Evolutionary conservation across 2,888 invertebrate species (phyloP).

Genomic region (Trichopria drosophilae): DNA sequence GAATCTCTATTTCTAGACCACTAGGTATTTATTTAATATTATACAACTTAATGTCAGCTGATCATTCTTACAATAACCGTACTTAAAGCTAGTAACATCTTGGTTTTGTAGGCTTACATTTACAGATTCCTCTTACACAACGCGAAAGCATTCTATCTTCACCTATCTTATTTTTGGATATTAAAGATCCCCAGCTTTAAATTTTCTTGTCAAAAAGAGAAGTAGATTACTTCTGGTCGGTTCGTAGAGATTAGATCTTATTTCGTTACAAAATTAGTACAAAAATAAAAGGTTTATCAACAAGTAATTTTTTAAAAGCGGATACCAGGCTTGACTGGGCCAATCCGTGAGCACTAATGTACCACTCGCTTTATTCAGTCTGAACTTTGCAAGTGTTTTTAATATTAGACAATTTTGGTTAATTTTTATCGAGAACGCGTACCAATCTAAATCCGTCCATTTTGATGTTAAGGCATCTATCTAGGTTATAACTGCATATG

Average conservation of each 20-base stretch:
- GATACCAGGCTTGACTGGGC: slow-evolving; percentile 24
- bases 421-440: slow-evolving; percentile 30
- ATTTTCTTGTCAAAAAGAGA: slow-evolving; percentile 21
- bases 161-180: slow-evolving; percentile 20
- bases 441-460: slow-evolving; percentile 17
- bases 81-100: slow-evolving; percentile 23
- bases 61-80: slow-evolving; percentile 24
- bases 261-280: slow-evolving; percentile 32
- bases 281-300: no score
- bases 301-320: slow-evolving; percentile 19
- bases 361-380: slow-evolving; percentile 9
- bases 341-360: slow-evolving; percentile 13
- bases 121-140: slow-evolving; percentile 30
- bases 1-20: slow-evolving; percentile 22
- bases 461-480: slow-evolving; percentile 17
- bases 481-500: slow-evolving; percentile 7
- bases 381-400: slow-evolving; percentile 13
- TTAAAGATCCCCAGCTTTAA: slow-evolving; percentile 26
- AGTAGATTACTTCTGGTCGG: slow-evolving; percentile 8
- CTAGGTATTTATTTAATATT: slow-evolving; percentile 12
- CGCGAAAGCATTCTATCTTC: slow-evolving; percentile 17
- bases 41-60: slow-evolving; percentile 5
- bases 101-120: slow-evolving; percentile 23
- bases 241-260: slow-evolving; percentile 7
- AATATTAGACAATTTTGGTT: slow-evolving; percentile 22